A percentile compares a stretch with the other conserved stretches of the same genome.
Evolutionary conservation across 2,888 invertebrate genomes (phyloP).

Genomic region (Pachycephus smyrnensis): DNA sequence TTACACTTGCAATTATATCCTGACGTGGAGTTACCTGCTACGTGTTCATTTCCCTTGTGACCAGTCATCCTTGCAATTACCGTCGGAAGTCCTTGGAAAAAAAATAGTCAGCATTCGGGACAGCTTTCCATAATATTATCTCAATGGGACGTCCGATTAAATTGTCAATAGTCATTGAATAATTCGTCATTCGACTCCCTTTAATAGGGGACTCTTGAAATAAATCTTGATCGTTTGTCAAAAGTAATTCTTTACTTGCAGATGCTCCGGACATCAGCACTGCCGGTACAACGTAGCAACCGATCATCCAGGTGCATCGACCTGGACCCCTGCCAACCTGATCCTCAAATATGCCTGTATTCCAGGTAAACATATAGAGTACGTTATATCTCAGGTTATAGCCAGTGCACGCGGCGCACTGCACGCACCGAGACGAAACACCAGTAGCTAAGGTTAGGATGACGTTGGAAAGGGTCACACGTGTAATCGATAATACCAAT

Average conservation of each 20-base stretch:
- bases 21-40: not conserved
- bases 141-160: not conserved
- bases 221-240: not conserved
- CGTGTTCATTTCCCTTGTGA: not conserved
- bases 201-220: not conserved
- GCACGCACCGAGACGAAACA: not conserved
- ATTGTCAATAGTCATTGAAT: not conserved
- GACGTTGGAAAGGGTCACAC: not conserved
- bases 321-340: slow-evolving; percentile 77
- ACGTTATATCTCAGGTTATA: not conserved
- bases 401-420: not conserved
- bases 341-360: slow-evolving; percentile 81
- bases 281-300: slow-evolving; percentile 77
- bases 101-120: not conserved
- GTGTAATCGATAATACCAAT: not conserved
- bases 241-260: slow-evolving; percentile 61
- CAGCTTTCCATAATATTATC: not conserved
- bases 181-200: not conserved
- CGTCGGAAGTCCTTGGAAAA: not conserved
- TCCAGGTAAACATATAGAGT: slow-evolving; percentile 70
- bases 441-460: not conserved
- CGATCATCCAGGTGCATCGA: slow-evolving; percentile 74
- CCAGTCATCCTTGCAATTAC: not conserved
- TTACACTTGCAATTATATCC: not conserved
- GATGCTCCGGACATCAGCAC: slow-evolving; percentile 81